A percentile compares a stretch with the other conserved stretches of the same genome.
Evolutionary conservation across 2,113 vertebrate species (phyloP).

Genomic region (Chlamydotis undulata): DNA sequence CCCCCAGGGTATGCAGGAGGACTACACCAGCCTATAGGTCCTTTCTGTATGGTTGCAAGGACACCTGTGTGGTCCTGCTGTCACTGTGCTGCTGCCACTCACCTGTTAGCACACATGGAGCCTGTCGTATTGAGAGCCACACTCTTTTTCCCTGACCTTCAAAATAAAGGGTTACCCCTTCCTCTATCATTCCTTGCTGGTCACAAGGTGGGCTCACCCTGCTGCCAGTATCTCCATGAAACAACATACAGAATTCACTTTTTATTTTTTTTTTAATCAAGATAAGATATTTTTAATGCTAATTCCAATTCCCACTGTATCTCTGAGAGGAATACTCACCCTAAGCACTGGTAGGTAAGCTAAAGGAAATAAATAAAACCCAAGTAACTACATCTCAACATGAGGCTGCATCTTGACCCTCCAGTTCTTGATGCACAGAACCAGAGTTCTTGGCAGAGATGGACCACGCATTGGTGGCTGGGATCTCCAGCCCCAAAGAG

Average conservation of each 20-base stretch:
- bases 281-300: not conserved
- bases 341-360: not conserved
- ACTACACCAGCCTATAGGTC: not conserved
- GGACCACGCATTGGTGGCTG: not conserved
- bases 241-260: not conserved
- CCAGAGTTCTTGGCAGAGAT: not conserved
- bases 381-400: not conserved
- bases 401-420: not conserved
- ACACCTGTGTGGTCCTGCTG: fast-evolving
- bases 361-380: not conserved
- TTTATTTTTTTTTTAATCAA: not conserved
- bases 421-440: not conserved
- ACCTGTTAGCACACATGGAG: fast-evolving
- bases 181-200: not conserved
- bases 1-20: not conserved
- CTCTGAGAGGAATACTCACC: not conserved
- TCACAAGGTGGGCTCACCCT: not conserved
- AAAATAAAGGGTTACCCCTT: not conserved
- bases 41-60: not conserved
- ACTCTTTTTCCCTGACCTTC: not conserved
- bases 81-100: not conserved
- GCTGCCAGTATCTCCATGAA: not conserved
- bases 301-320: not conserved
- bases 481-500: not conserved
- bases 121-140: fast-evolving